A percentile compares a stretch with the other conserved stretches of the same genome.
Conservation (phyloP, 2,113 vertebrate genomes). For the Otis tarda region DNA sequence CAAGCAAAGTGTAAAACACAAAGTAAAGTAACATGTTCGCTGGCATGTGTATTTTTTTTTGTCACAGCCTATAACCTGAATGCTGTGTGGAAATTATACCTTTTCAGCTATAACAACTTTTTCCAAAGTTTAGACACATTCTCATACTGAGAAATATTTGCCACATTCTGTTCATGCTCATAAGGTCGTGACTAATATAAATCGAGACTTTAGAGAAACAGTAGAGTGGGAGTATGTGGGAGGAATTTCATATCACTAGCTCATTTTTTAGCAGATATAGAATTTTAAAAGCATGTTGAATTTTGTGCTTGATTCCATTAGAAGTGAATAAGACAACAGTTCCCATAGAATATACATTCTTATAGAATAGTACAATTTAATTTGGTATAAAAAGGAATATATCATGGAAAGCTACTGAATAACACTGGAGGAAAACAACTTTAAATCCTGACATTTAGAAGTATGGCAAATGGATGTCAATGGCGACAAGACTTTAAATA, state of each 20-base stretch:
- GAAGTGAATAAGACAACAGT: constrained; percentile 34
- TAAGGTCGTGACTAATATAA: constrained; percentile 76
- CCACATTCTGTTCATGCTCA: constrained; percentile 67
- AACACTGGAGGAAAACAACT: neutral
- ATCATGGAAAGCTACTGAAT: neutral
- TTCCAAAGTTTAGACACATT: constrained; percentile 19
- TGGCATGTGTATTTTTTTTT: neutral
- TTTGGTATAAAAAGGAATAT: neutral
- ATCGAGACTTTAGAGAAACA: constrained; percentile 71
- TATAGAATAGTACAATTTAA: neutral
- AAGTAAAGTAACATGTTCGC: neutral
- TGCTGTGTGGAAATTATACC: constrained; percentile 33
- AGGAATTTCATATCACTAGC: constrained; percentile 71
- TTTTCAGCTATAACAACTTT: constrained; percentile 44
- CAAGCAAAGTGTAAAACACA: neutral
- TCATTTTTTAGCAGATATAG: constrained; percentile 62
- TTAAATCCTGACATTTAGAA: constrained; percentile 34
- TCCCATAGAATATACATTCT: neutral
- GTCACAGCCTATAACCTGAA: neutral
- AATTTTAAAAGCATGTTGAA: constrained; percentile 58
- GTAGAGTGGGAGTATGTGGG: constrained; percentile 71
- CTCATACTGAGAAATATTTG: constrained; percentile 52
- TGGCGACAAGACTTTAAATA: constrained; percentile 16
- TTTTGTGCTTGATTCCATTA: constrained; percentile 50
- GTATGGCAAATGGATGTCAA: neutral